Conservation (phyloP, 2,797 vertebrate genomes). For the Centropyge bicolor region DNA sequence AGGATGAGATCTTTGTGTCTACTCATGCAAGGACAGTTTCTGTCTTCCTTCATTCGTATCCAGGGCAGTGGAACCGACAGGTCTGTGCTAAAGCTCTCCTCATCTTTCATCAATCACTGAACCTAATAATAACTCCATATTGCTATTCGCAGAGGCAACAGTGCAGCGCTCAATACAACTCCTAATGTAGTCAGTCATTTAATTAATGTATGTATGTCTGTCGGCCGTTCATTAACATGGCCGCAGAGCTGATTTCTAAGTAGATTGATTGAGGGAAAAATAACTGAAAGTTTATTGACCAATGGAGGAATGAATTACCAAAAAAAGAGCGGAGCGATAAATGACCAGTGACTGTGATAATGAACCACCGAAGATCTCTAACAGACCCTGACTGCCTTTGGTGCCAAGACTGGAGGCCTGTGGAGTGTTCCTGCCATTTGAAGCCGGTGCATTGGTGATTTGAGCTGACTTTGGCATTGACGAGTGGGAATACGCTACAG, state of each 20-base stretch:
- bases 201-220: conserved; percentile 80
- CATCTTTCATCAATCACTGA: conserved; percentile 73
- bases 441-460: conserved; percentile 50
- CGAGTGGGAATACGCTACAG: conserved; percentile 55
- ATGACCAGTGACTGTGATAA: conserved; percentile 75
- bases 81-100: conserved; percentile 57
- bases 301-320: conserved; percentile 70
- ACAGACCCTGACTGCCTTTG: conserved; percentile 53
- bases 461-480: conserved; percentile 58
- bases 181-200: conserved; percentile 78
- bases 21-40: conserved; percentile 51
- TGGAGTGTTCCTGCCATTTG: conserved; percentile 59
- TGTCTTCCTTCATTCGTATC: conserved; percentile 60
- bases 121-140: conserved; percentile 75
- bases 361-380: conserved; percentile 69
- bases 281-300: conserved; percentile 80
- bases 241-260: conserved; percentile 68
- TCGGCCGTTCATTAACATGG: conserved; percentile 75
- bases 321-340: conserved; percentile 74
- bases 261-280: conserved; percentile 77
- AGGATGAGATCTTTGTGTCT: conserved; percentile 58
- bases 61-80: conserved; percentile 56
- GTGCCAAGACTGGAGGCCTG: conserved; percentile 43
- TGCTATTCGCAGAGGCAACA: conserved; percentile 63
- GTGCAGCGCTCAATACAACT: conserved; percentile 68